Base-by-base conservation (phyloP, 2,797 vertebrate genomes). In the Acanthopagrus latus region DNA sequence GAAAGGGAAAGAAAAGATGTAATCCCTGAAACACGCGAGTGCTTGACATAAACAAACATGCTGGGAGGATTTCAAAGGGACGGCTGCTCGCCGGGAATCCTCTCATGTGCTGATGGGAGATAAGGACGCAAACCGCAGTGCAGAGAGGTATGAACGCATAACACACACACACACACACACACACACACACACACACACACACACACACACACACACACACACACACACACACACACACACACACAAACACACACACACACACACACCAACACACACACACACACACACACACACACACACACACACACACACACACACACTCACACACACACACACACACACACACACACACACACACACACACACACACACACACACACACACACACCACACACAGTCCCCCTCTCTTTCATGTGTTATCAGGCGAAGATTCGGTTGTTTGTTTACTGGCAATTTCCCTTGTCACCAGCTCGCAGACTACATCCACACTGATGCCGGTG, bases 1-100 rank as follows among this genome's bases (percentile, higher is more conserved):
- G 48, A 81, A 74, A 27, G 77, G 74, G 73, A 87, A 90, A 82
- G 87, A 84, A 83, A 90, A 89, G 85, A 90, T 86, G 90, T 93
- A 93, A 92, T 93, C 89, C 91, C 78, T 64, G 83, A 93, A 93
- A 93, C 90, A 92, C 41, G 88, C 81, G 10, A 90, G 82, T 29
- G 77, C 84, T 80, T 88, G 91, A 93, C 91, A 89, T 89, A 90
- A 92, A 92, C 86, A 93, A 94, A 94, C 92, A 91, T 0, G 56
- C 74, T 25, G 68, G 79, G 81, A 81, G 76, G 84, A 89, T 90
- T 92, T 93, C 89, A 93, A 93, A 94, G 88, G 48, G 46, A 56
- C 41, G 59, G 41, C 77, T 68, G 83, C 84, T 89, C 60, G 13
- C 78, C 13, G 76, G 78, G 88, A 88, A 83, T 83, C 79, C 76